These are phyloP conservation scores for Drosophila albomicans DNA, from an alignment of 1,140 invertebrate genomes.

Conservation along the genomic window DNA sequence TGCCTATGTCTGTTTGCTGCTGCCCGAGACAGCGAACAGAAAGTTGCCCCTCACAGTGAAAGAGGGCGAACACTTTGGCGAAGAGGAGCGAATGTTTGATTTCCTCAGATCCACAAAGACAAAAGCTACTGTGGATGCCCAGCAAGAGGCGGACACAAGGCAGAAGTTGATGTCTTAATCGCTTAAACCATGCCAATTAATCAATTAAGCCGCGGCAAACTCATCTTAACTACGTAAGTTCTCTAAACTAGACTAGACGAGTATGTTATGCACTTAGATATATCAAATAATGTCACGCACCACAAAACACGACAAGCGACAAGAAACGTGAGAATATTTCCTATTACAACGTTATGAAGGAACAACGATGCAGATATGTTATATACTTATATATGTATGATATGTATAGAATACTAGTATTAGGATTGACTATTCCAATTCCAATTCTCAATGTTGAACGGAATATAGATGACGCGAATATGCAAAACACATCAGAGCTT, in stretches of 20 bases:
- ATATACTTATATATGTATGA: not conserved
- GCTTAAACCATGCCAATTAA: conserved; percentile 4
- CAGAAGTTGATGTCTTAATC: conserved; percentile 57
- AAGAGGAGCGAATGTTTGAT: conserved; percentile 83
- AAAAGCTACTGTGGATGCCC: not conserved
- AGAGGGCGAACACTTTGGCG: conserved; percentile 87
- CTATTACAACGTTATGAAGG: not conserved
- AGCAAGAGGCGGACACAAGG: conserved; percentile 30
- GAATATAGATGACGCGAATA: not conserved
- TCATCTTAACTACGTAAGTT: conserved; percentile 7
- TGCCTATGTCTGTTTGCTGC: conserved; percentile 85
- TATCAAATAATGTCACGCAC: not conserved
- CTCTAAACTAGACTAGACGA: not conserved
- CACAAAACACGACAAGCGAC: not conserved
- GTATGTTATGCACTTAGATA: conserved; percentile 5
- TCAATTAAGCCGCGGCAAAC: conserved; percentile 16
- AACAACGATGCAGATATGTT: not conserved
- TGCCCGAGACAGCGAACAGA: conserved; percentile 87
- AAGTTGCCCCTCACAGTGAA: conserved; percentile 86
- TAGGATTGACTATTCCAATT: conserved; percentile 8
- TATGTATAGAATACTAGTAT: not conserved
- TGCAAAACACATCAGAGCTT: not conserved
- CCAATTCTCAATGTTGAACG: not conserved
- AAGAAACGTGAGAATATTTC: conserved; percentile 18
- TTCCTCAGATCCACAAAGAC: conserved; percentile 47